Evolutionary conservation across 2,888 invertebrate species (phyloP), one percentile per base, ranked within the genome.

Genomic region (Seira musarum): DNA sequence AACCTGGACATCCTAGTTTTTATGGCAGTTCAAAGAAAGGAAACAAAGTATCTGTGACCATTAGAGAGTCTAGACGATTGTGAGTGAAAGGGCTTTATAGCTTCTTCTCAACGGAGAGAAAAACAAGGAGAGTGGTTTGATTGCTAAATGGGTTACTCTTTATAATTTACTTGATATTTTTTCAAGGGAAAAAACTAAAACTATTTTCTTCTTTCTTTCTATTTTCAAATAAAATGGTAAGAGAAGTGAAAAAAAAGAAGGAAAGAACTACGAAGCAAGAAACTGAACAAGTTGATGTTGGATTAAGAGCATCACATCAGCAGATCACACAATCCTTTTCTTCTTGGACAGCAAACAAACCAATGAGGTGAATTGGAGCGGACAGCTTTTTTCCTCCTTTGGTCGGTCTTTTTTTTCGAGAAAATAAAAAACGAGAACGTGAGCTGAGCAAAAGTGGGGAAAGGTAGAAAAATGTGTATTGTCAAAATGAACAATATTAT

Each of bases 281-380:
- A 13, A 6, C 6, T n/a, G 53, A 70, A 66, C 70, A 68, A 64
- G 71, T 72, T 72, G 72, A 71, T 66, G 72, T 79, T 79, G 78
- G 78, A 79, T 79, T 79, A 79, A 71, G 72, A 75, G 35, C 79
- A 80, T 73, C 69, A 25, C 72, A 67, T 22, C 49, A 49, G 15
- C 49, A 60, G 60, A 60, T 74, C 49, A 22, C 57, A 21, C 24
- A n/a, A 46, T 63, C 53, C 40, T 10, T 71, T 40, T 49, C 22
- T 22, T 60, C 40, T 71, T 70, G 64, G 73, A 73, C 79, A 73
- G 73, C 79, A 80, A 80, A 73, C 79, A 80, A 80, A 68, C 68
- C 79, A 73, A 80, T 73, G 79, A 73, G 79, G 73, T 80, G 79
- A 80, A 80, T 73, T 80, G 79, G 79, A 80, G 79, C 79, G 79